These are phyloP conservation scores for Spinibarbus caldwelli DNA, from an alignment of 2,797 vertebrate species.

Conservation along the genomic window DNA sequence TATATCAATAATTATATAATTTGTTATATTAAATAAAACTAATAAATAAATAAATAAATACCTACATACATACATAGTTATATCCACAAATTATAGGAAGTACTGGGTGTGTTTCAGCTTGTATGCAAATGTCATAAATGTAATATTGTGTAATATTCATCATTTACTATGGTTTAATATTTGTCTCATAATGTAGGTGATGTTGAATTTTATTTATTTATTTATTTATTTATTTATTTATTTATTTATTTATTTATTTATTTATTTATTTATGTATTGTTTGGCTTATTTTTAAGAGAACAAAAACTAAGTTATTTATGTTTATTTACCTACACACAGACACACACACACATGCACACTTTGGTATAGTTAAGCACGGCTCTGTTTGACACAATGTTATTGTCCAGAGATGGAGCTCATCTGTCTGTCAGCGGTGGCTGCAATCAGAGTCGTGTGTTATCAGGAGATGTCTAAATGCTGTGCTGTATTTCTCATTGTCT, in stretches of 20 bases:
- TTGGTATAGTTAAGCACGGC: constrained; percentile 14
- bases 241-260: too few relatives aligned
- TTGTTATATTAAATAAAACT: background rate
- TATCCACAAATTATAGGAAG: too few relatives aligned
- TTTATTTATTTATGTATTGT: background rate
- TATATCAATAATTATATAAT: background rate
- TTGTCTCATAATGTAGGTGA: background rate
- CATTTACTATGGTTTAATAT: background rate
- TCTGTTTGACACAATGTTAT: constrained; percentile 22
- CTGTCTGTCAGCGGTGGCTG: constrained; percentile 1
- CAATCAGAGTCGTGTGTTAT: constrained; percentile 33
- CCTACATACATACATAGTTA: too few relatives aligned
- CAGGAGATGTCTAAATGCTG: constrained; percentile 24
- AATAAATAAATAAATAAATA: background rate
- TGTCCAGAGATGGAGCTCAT: constrained; percentile 30
- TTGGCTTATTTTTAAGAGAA: background rate
- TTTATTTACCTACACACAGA: background rate
- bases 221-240: background rate
- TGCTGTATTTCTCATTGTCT: constrained; percentile 26
- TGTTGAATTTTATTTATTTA: background rate
- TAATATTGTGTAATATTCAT: background rate
- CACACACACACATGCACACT: background rate
- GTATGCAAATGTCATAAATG: background rate
- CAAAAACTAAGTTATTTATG: background rate
- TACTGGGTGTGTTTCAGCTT: background rate